A percentile compares a stretch with the other conserved stretches of the same genome.
phyloP scores from a whole-genome alignment of 2,113 vertebrate species.

The Pedionomus torquatus region DNA sequence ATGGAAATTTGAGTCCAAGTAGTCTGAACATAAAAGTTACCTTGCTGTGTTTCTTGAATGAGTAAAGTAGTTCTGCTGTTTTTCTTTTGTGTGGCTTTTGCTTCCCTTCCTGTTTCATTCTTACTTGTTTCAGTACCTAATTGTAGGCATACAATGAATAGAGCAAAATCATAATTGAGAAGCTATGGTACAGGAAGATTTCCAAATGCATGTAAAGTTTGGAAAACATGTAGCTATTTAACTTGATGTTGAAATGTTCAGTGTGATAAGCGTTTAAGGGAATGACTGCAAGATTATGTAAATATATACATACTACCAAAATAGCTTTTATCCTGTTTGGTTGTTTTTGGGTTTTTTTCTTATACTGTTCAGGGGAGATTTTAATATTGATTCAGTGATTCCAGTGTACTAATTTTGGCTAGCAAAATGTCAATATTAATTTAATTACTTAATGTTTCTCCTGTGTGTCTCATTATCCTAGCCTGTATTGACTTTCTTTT shows the following conservation, averaged over 20 bases:
- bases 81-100: not conserved
- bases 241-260: not conserved
- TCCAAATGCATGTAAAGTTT: not conserved
- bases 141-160: conserved; percentile 12
- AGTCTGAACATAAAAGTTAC: not conserved
- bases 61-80: not conserved
- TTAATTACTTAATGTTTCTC: not conserved
- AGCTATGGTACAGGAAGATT: not conserved
- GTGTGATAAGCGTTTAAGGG: not conserved
- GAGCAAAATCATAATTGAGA: not conserved
- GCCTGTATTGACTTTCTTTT: not conserved
- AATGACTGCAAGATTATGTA: not conserved
- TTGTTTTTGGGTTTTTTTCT: not conserved
- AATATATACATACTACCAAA: not conserved
- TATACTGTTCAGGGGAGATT: not conserved
- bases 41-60: not conserved
- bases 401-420: not conserved
- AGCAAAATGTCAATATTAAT: not conserved
- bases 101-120: conserved; percentile 32
- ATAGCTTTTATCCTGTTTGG: not conserved
- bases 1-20: not conserved
- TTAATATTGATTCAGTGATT: not conserved
- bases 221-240: not conserved
- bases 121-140: not conserved
- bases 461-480: not conserved